These are phyloP conservation scores for Imbricaverruca yamaguchii DNA, from an alignment of 2,888 invertebrate species.

Conservation along the genomic window DNA sequence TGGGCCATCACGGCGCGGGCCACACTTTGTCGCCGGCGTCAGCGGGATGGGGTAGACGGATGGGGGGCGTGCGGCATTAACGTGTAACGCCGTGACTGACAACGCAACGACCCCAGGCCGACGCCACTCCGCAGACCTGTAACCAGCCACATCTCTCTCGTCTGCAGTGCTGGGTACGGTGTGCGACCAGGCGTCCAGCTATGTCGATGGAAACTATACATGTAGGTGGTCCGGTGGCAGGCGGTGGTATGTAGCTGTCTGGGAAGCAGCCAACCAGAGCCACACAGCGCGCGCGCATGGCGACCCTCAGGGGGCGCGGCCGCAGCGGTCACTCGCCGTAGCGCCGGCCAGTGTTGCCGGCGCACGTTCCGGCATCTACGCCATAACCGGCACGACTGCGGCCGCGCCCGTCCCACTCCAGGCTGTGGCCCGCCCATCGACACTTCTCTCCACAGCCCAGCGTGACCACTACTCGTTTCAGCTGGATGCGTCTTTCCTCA, in stretches of 20 bases:
- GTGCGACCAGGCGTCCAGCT: conserved; percentile 68
- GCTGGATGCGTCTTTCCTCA: conserved; percentile 4
- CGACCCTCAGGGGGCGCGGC: background rate
- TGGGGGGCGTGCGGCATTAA: conserved; percentile 9
- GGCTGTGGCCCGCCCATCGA: background rate
- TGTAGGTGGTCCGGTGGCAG: conserved; percentile 54
- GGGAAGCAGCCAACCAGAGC: background rate
- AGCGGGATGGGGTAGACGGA: background rate
- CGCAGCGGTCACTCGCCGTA: background rate
- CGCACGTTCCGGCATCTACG: too few relatives aligned
- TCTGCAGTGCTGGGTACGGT: conserved; percentile 70
- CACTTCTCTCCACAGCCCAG: conserved; percentile 15
- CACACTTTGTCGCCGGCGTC: conserved; percentile 9
- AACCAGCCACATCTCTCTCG: conserved; percentile 30
- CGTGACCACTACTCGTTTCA: conserved; percentile 9
- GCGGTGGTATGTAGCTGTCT: conserved; percentile 24
- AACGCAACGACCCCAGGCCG: background rate
- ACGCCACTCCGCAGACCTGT: background rate
- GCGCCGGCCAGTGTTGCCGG: background rate
- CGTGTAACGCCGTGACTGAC: background rate
- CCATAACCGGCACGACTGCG: background rate
- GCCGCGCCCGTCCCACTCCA: background rate
- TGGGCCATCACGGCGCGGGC: background rate
- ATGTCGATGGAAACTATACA: conserved; percentile 81
- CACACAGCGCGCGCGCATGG: conserved; percentile 6